A percentile compares a stretch with the other conserved stretches of the same genome.
These are phyloP conservation scores for Pygoscelis antarcticus DNA, from an alignment of 2,113 vertebrate species.

Conservation along the genomic window DNA sequence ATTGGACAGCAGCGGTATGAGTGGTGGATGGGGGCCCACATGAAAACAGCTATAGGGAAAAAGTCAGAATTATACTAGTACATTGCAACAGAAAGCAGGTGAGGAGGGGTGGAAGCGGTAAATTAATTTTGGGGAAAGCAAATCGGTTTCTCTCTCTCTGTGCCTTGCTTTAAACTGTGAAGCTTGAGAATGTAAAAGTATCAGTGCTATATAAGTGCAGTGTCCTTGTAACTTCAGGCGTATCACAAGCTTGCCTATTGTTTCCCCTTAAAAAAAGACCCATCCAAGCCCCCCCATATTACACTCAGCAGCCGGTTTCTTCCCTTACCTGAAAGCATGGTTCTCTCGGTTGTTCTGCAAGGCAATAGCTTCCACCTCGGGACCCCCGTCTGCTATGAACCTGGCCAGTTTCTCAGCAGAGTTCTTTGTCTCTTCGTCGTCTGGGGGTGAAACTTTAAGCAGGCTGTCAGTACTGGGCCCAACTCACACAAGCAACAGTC, in stretches of 20 bases:
- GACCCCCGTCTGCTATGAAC: conserved; percentile 91
- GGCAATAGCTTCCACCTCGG: conserved; percentile 91
- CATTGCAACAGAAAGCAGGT: not conserved
- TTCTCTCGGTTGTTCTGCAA: conserved; percentile 89
- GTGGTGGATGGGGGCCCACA: not conserved
- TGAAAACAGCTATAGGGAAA: not conserved
- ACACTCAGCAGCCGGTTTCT: not conserved
- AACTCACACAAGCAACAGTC: conserved; percentile 91
- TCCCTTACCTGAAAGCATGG: conserved; percentile 86
- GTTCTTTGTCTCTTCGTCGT: conserved; percentile 88
- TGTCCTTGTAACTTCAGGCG: not conserved
- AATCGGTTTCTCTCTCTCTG: not conserved
- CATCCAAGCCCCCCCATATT: fast-evolving
- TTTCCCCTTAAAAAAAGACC: no score
- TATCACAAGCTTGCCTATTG: not conserved
- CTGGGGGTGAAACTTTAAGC: conserved; percentile 99
- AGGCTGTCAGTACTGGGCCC: conserved; percentile 95
- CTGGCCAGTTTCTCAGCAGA: conserved; percentile 90
- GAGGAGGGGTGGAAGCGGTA: not conserved
- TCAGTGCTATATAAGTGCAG: fast-evolving
- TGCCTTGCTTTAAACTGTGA: not conserved
- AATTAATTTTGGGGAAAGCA: not conserved
- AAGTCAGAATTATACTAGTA: not conserved
- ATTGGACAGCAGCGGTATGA: not conserved
- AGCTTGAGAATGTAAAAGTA: not conserved